Base-by-base conservation (phyloP, 2,888 invertebrate species). In the Drosophila siamana region DNA sequence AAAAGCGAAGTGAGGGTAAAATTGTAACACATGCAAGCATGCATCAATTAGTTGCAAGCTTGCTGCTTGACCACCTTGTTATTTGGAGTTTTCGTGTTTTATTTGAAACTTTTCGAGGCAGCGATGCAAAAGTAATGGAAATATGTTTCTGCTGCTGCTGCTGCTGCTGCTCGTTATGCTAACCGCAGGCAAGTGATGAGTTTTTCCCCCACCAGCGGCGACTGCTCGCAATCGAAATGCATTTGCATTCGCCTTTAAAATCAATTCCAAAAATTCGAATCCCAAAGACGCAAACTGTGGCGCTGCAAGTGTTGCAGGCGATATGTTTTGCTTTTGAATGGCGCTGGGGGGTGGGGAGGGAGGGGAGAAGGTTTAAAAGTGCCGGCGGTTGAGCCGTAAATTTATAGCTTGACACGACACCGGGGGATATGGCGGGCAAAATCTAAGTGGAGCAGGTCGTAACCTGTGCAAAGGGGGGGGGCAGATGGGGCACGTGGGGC, bases 181-280 rank as follows among this genome's bases (percentile, higher is more conserved):
- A 54, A 52, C 69, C 62, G 50, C 65, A 54, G 38, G 22, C 8
- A 3, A 30, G 30, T 1, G 30, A 30, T 30, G 30, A 30, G 30
- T 11, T 30, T 30, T 30, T 7, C 30, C n/a, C n/a, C n/a, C n/a
- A n/a, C n/a, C n/a, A n/a, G n/a, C n/a, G n/a, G n/a, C n/a, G n/a
- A n/a, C n/a, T 30, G 0, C 11, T 30, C 9, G 36, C 11, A 9
- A 33, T 33, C 81, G 74, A 75, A 77, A 68, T 86, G 90, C 44
- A n/a, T 85, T 76, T 77, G 88, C 89, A 89, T 84, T 78, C 78
- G 74, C 22, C 48, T 54, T 50, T 26, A 40, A 69, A 73, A 74
- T 73, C 59, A 74, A 74, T 74, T 61, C 19, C 24, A 15, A 56
- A 57, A 43, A 66, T 56, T 41, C 33, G 16, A 56, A 30, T 40